Evolutionary conservation across 2,113 vertebrate species (phyloP).

Genomic region (Datnioides undecimradiatus): DNA sequence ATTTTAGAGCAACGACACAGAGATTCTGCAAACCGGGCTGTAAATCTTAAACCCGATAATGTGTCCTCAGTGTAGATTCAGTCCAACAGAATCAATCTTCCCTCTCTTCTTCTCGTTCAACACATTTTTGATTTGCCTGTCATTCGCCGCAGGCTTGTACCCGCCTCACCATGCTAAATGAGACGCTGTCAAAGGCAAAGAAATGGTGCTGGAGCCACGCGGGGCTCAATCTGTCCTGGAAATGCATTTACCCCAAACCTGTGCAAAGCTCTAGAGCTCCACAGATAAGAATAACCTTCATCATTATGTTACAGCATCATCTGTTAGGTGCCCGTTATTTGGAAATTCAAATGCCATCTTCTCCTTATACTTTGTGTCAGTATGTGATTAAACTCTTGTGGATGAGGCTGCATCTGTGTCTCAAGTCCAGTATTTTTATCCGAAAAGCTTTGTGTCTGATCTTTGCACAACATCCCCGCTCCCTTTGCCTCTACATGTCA

Average conservation of each 20-base stretch:
- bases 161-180: neutral
- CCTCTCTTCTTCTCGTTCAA: neutral
- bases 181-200: neutral
- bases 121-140: slow-evolving; percentile 6
- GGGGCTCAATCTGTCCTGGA: neutral
- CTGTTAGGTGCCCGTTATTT: neutral
- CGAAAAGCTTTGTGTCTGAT: neutral
- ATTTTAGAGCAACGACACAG: neutral
- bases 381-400: neutral
- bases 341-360: neutral
- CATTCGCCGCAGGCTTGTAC: slow-evolving; percentile 15
- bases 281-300: neutral
- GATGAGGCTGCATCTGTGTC: neutral
- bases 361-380: neutral
- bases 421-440: neutral
- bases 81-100: neutral
- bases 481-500: neutral
- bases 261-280: neutral
- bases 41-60: neutral
- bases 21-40: neutral
- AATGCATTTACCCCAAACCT: slow-evolving; percentile 3
- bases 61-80: neutral
- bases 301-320: neutral
- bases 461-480: neutral
- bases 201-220: neutral